Base-by-base conservation (phyloP, 2,888 invertebrate species). In the Spatulosminthurus flaviceps region DNA sequence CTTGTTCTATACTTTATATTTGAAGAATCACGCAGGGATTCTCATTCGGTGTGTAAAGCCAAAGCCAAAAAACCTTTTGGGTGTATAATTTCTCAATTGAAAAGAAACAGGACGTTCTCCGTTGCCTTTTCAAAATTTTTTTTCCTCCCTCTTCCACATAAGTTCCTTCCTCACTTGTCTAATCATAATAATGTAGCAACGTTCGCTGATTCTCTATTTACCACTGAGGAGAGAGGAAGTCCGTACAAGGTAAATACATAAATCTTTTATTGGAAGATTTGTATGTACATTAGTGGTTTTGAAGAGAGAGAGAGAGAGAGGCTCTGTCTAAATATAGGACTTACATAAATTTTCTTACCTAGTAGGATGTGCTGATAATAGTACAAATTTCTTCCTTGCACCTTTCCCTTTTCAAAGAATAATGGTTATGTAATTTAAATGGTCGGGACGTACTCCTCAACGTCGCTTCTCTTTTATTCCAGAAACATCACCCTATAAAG, bases 1-100 rank as follows among this genome's bases (percentile, higher is more conserved):
- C 34, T 75, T 66, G 34, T 75, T 75, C 75, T 75, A n/a, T n/a
- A n/a, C n/a, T n/a, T n/a, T n/a, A n/a, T n/a, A 75, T 75, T 75
- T 75, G 64, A 41, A 75, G 75, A 75, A 75, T 75, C 75, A 75
- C 75, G 75, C 75, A 75, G 75, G 75, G 75, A 75, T 75, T 75
- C 75, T 75, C 61, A 75, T 66, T 75, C 75, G 64, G 75, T 66
- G 66, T 75, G 64, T 66, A 66, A 66, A 75, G 66, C 24, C 75
- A 66, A 66, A 24, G 26, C 67, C 26, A 67, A n/a, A 64, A 41
- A 75, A 74, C 41, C 64, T 60, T 75, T 75, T 73, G 61, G 73
- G 73, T 73, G 73, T 73, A 73, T 73, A 73, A 73, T 73, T 73
- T 73, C 60, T 60, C 73, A 73, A 73, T 73, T 73, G 73, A 73